Base-by-base conservation (phyloP, 2,797 vertebrate species). In the Pachyuromys duprasi region DNA sequence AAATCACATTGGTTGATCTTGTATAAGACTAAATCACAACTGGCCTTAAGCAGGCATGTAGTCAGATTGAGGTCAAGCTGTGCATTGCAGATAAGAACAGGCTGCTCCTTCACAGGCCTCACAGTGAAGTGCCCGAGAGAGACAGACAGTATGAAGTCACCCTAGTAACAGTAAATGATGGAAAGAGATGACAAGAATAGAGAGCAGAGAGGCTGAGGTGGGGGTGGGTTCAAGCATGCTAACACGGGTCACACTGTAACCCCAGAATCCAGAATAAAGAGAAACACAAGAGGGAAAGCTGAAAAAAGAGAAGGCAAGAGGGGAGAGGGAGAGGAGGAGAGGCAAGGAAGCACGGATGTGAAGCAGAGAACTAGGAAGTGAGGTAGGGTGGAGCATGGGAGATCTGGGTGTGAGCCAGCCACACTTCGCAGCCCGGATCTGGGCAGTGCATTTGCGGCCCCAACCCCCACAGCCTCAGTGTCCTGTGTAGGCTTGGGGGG, bases 1-100 rank as follows among this genome's bases (percentile, higher is more conserved):
- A 65, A 26, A 22, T 69, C 65, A 70, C 33, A 53, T n/a, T 33
- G 42, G 62, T 49, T 67, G 22, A 70, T 31, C 65, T 39, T 36
- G 39, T 36, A 6, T 86, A 36, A 70, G 49, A 86, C 49, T 36
- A 70, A 26, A 70, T 55, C 65, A 55, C 33, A 92, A 74, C 33
- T 42, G 78, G 53, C 13, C 83, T 83, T 53, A 31, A 67, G 60
- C 33, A 95, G 55, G 65, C 75, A 65, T 28, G 20, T 11, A 69
- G 91, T 82, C 89, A 90, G 45, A 78, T 55, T 79, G 63, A 45
- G 82, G 91, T 53, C 93, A 69, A 55, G 22, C 49, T 93, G 67
- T 79, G 11, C 8, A 33, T 81, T 65, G 20, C 15, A 62, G 70
- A 80, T 57, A 79, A 24, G 31, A 74, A 75, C 49, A 79, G 3